Percentiles rank a stretch among this genome's conserved stretches.
Conservation (phyloP, 2,888 invertebrate species). For the Thereva unica region DNA sequence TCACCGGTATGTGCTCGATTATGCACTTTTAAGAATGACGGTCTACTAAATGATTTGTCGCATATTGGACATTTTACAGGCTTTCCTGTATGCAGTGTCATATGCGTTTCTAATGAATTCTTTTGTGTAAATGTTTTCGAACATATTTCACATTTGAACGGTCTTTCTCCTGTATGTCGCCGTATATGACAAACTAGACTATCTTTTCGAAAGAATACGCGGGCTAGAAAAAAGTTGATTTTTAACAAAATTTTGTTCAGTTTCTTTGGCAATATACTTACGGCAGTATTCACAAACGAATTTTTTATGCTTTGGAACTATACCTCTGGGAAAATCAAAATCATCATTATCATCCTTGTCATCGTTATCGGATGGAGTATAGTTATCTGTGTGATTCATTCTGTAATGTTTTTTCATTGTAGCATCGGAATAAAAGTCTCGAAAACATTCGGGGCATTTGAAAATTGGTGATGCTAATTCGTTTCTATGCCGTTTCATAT, state of each 20-base stretch:
- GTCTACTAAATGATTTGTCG: constrained; percentile 32
- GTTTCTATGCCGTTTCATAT: constrained; percentile 8
- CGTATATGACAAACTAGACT: constrained; percentile 17
- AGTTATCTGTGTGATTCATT: neutral
- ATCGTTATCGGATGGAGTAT: too few relatives aligned
- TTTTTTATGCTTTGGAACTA: too few relatives aligned
- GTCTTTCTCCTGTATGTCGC: constrained; percentile 26
- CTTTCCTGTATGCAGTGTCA: constrained; percentile 33
- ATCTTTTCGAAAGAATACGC: constrained; percentile 16
- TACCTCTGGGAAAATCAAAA: too few relatives aligned
- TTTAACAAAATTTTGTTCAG: too few relatives aligned
- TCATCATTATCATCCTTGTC: too few relatives aligned
- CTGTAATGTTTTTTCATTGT: constrained; percentile 15
- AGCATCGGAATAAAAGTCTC: constrained; percentile 8
- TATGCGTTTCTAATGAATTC: constrained; percentile 24
- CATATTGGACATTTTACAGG: constrained; percentile 30
- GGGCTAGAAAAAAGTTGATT: neutral
- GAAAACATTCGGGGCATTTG: constrained; percentile 16
- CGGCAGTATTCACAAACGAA: too few relatives aligned
- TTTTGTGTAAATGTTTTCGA: constrained; percentile 14
- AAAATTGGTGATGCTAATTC: neutral
- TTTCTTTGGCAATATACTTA: too few relatives aligned
- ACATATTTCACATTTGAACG: constrained; percentile 22
- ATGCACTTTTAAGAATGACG: constrained; percentile 28
- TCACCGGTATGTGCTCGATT: constrained; percentile 32